Evolutionary conservation across 2,797 vertebrate genomes (phyloP).

Genomic region (Ptychobarbus kaznakovi): DNA sequence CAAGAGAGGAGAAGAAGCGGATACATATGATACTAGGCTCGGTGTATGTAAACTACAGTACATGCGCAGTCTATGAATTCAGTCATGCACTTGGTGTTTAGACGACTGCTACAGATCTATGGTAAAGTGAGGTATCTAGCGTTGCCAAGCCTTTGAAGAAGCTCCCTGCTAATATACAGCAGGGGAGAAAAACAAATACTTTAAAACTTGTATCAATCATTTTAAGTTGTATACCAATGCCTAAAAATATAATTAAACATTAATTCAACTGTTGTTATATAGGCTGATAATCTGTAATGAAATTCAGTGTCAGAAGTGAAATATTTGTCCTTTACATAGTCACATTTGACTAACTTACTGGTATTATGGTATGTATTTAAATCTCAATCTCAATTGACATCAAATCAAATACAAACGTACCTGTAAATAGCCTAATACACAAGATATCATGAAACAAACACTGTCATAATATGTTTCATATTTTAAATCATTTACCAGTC

Average conservation of each 20-base stretch:
- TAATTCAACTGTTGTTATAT: neutral
- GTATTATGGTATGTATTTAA: neutral
- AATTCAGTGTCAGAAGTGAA: neutral
- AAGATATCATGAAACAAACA: neutral
- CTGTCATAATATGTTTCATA: neutral
- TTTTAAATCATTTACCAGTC: neutral
- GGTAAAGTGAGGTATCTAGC: neutral
- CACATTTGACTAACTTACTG: neutral
- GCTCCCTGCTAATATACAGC: neutral
- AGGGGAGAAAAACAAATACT: neutral
- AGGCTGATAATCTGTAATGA: neutral
- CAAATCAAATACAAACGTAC: neutral
- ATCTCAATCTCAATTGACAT: neutral
- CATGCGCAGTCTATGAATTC: neutral
- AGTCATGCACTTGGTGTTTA: neutral
- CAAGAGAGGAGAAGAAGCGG: slow-evolving; percentile 11
- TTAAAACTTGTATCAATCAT: neutral
- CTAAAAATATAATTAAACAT: neutral
- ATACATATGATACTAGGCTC: neutral
- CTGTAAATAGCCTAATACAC: neutral
- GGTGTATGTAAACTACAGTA: slow-evolving; percentile 31
- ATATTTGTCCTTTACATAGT: neutral
- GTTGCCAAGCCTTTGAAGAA: neutral
- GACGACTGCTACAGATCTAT: neutral
- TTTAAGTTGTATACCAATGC: neutral